These are phyloP conservation scores for Pionites leucogaster DNA, from an alignment of 2,113 vertebrate species.

Conservation along the genomic window DNA sequence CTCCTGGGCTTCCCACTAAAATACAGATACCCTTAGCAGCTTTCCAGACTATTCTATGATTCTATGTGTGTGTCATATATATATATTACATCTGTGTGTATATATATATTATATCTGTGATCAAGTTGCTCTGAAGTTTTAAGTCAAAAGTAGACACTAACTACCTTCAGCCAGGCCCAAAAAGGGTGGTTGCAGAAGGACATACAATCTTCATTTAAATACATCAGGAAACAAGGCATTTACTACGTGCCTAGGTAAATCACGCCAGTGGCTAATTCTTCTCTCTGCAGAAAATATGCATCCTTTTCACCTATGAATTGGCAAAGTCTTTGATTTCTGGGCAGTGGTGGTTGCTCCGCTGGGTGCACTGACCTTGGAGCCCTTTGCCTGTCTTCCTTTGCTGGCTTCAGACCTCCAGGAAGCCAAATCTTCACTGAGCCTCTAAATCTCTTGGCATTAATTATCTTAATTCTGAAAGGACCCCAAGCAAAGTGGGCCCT, in stretches of 20 bases:
- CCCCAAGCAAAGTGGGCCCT: neutral
- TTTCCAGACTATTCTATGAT: neutral
- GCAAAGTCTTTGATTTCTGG: neutral
- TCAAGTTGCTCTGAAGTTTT: neutral
- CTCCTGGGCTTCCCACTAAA: neutral
- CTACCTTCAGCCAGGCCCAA: neutral
- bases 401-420: neutral
- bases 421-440: neutral
- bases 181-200: neutral
- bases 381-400: neutral
- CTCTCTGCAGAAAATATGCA: neutral
- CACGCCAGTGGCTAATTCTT: neutral
- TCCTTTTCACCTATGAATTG: neutral
- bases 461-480: neutral
- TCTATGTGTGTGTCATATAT: neutral
- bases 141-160: neutral
- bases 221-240: neutral
- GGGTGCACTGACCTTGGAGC: neutral
- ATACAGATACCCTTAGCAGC: neutral
- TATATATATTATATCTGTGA: neutral
- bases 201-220: neutral
- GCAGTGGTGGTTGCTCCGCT: rapidly evolving
- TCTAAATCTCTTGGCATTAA: neutral
- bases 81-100: neutral
- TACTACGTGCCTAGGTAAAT: neutral